Base-by-base conservation (phyloP, 2,113 vertebrate species). In the Phycodurus eques region DNA sequence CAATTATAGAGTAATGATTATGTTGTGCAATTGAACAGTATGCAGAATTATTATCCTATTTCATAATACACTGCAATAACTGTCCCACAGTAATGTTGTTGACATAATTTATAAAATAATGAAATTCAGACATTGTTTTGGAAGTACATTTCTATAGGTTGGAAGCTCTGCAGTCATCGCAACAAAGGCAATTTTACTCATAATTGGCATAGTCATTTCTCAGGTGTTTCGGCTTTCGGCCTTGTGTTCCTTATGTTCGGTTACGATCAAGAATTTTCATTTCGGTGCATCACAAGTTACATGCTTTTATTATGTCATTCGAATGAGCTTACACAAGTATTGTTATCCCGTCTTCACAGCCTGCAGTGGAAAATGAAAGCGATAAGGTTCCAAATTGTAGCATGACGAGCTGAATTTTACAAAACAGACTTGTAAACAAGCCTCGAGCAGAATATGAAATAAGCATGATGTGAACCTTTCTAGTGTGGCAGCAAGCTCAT, bases 401-500 rank as follows among this genome's bases (percentile, higher is more conserved):
- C 33, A 15, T 33, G 14, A 35, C 15, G 15, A 60, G 31, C 17
- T 63, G 17, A 19, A n/a, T 9, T 12, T 8, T 62, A 17, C 7
- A 39, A 8, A 9, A 62, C 31, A 8, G 60, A 20, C 60, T 19
- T 15, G 27, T 14, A 35, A 61, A 61, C 19, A 8, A 54, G 19
- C 8, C 53, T 10, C 22, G 9, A 10, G 8, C 53, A 56, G 53
- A 56, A 56, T 56, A 56, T 56, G n/a, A 22, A 22, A 54, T 54
- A 20, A 17, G 31, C 8, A 35, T 35, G 15, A 61, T 61, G 59
- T 8, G 14, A 39, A 35, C 31, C 63, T 65, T 68, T 80, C 20
- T 68, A 73, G 49, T 71, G 57, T 39, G 61, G 74, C 9, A 0
- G 60, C 19, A 53, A 65, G 44, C 82, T 68, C 70, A 75, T 57